phyloP scores from a whole-genome alignment of 2,113 vertebrate genomes.

The Cyanocitta stelleri region DNA sequence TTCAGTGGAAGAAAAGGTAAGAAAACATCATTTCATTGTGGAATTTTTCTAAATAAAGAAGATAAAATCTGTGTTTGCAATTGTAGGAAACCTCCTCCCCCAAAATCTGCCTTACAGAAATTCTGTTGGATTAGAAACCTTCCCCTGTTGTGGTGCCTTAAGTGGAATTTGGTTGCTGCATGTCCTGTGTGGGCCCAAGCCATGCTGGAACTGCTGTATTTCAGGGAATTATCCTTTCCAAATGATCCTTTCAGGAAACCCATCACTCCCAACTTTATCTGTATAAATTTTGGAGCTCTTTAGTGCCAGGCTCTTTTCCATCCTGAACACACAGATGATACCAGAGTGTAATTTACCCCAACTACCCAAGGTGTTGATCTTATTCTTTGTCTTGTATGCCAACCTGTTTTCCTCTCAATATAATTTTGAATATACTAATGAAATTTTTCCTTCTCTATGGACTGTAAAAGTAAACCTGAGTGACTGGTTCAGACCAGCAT shows the following conservation, averaged over 20 bases:
- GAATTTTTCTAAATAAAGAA: background rate
- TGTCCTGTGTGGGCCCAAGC: background rate
- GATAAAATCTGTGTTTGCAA: background rate
- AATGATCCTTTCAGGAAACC: background rate
- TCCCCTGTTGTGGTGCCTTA: background rate
- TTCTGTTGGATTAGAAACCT: background rate
- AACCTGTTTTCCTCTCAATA: background rate
- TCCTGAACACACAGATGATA: background rate
- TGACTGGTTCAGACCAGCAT: background rate
- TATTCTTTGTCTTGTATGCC: background rate
- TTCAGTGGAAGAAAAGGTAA: slow-evolving; percentile 87
- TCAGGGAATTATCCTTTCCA: background rate
- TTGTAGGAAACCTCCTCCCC: background rate
- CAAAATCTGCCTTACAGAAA: background rate
- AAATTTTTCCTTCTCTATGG: background rate
- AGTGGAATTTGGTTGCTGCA: background rate
- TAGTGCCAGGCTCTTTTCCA: background rate
- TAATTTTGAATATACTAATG: background rate
- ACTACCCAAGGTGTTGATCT: background rate
- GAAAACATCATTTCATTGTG: background rate
- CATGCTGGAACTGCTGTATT: background rate
- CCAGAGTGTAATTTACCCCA: background rate
- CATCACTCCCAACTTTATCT: background rate
- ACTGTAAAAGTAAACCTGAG: background rate
- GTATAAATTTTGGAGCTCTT: background rate